Evolutionary conservation across 2,888 invertebrate genomes (phyloP).

Genomic region (Xiphydria camelus): DNA sequence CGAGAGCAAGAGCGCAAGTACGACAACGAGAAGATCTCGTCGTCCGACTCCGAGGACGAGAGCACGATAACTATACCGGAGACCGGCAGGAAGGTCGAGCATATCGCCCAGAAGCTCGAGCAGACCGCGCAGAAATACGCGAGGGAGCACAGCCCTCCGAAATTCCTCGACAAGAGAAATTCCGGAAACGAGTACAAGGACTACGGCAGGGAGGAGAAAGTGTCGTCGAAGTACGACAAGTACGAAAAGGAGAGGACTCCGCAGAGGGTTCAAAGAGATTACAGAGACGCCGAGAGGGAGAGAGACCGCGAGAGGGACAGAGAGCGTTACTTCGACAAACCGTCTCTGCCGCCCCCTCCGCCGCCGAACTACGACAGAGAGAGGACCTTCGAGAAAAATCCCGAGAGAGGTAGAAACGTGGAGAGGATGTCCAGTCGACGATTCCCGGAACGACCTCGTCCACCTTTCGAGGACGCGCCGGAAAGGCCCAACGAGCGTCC

Average conservation of each 20-base stretch:
- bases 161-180: conserved; percentile 46
- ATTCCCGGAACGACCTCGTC: conserved; percentile 47
- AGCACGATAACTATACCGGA: conserved; percentile 53
- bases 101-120: conserved; percentile 54
- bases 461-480: conserved; percentile 53
- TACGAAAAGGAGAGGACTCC: conserved; percentile 23
- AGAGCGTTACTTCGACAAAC: conserved; percentile 5
- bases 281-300: conserved; percentile 32
- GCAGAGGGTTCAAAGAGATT: conserved; percentile 24
- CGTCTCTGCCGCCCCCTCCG: not conserved
- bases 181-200: conserved; percentile 28
- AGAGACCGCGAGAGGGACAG: not conserved
- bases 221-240: conserved; percentile 17
- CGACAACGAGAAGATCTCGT: conserved; percentile 44
- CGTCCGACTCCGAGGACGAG: conserved; percentile 50
- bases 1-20: conserved; percentile 35
- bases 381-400: conserved; percentile 45
- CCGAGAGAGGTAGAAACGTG: conserved; percentile 36
- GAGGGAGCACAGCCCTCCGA: conserved; percentile 52
- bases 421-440: conserved; percentile 41
- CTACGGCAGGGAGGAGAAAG: conserved; percentile 10
- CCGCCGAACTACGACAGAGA: conserved; percentile 40
- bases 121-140: conserved; percentile 56
- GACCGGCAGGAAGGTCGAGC: conserved; percentile 52
- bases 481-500: conserved; percentile 39